Evolutionary conservation across 2,888 invertebrate genomes (phyloP), one percentile per base, ranked within the genome.

Genomic region (Agrotis ipsilon): DNA sequence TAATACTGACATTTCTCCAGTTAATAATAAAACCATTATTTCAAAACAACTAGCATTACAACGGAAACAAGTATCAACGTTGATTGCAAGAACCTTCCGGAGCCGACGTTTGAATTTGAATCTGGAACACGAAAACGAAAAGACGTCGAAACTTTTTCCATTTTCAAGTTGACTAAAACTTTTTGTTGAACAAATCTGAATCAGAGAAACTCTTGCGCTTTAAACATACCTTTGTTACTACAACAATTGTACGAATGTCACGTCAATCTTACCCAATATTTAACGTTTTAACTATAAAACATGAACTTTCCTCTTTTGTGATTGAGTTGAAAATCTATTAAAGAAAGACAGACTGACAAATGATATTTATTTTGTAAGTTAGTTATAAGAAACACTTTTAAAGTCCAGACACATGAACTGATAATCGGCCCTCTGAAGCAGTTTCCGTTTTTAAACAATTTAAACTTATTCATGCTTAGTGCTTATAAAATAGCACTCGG

Each of bases 131-230:
- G 49, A 68, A 21, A 39, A 60, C 19, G 49, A 68, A 24, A 43
- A 72, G 59, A 46, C 39, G 55, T 1, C 21, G 16, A 32, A 80
- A 80, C 57, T 77, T 79, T 76, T 72, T 64, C 57, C 54, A 76
- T 76, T 68, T 77, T 60, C 66, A 77, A 68, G 54, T 77, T 59
- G 55, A 39, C 54, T 48, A 24, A 57, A 70, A 68, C 46, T 76
- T 71, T 19, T 48, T 43, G 55, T 78, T 45, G 54, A 71, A 78
- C 24, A 71, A 78, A 72, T 39, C 27, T 11, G 51, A 74, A 73
- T 74, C 54, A 59, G 46, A 13, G 49, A 39, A 45, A 72, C 49
- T 39, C 58, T 32, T 55, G n/a, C 54, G 32, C 32, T 6, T 32
- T 32, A 7, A 7, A 7, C 32, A 7, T 32, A 32, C 32, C 24